phyloP scores from a whole-genome alignment of 2,113 vertebrate genomes.

The Dromaius novaehollandiae region DNA sequence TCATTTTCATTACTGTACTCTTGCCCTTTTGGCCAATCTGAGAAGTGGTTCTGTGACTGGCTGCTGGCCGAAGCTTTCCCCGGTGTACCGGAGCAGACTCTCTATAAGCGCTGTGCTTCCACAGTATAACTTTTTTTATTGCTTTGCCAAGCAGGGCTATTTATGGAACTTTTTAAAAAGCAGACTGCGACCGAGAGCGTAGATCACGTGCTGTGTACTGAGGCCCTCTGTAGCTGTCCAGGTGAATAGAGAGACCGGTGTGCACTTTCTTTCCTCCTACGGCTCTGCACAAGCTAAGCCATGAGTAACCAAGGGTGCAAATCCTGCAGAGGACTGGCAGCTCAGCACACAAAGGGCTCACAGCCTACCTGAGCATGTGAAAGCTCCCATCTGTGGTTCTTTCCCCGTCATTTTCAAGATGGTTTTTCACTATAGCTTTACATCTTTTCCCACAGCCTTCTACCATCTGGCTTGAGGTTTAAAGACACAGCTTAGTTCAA shows the following conservation, averaged over 20 bases:
- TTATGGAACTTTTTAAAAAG: not conserved
- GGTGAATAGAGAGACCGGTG: not conserved
- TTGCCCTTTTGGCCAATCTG: not conserved
- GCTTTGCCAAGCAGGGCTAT: not conserved
- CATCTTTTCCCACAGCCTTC: not conserved
- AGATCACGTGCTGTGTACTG: not conserved
- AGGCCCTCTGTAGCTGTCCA: not conserved
- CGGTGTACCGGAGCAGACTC: not conserved
- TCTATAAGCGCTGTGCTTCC: not conserved
- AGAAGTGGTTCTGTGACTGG: not conserved
- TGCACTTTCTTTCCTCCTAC: not conserved
- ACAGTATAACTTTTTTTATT: not conserved
- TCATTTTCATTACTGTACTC: not conserved
- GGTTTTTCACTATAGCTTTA: not conserved
- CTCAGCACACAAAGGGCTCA: not conserved
- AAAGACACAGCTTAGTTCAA: not conserved
- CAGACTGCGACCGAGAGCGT: not conserved
- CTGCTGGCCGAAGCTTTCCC: not conserved
- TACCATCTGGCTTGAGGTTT: not conserved
- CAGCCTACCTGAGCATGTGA: not conserved
- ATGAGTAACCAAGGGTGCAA: accelerated
- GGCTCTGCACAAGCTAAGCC: not conserved
- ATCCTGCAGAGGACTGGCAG: not conserved
- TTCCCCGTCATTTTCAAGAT: not conserved
- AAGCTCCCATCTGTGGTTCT: not conserved